These are phyloP conservation scores for Chalcosyrphus nemorum DNA, from an alignment of 2,888 invertebrate genomes.

Conservation along the genomic window DNA sequence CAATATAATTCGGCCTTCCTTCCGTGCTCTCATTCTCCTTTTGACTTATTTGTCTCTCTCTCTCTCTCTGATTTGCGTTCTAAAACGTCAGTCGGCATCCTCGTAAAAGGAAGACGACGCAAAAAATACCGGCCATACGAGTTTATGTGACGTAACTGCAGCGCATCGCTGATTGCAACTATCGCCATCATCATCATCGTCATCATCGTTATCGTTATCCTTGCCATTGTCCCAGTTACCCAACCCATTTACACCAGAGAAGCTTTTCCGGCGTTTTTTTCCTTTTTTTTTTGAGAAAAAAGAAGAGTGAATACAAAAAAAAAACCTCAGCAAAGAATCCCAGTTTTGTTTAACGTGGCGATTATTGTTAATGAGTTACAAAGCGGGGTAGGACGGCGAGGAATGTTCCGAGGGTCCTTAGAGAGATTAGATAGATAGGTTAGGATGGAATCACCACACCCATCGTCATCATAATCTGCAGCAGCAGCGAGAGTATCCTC, in stretches of 20 bases:
- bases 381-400: conserved; percentile 32
- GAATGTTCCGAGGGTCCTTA: conserved; percentile 44
- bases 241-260: conserved; percentile 61
- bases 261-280: conserved; percentile 52
- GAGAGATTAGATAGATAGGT: conserved; percentile 72
- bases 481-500: conserved; percentile 42
- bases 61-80: no score
- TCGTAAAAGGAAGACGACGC: background rate
- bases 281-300: conserved; percentile 26
- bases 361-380: conserved; percentile 73
- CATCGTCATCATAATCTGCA: conserved; percentile 25
- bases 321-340: conserved; percentile 38
- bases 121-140: conserved; percentile 45
- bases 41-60: conserved; percentile 55
- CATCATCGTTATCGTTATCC: conserved; percentile 75
- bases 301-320: background rate
- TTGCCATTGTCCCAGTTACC: conserved; percentile 77
- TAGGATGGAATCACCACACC: conserved; percentile 68
- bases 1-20: conserved; percentile 61
- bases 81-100: conserved; percentile 26
- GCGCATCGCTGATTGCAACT: conserved; percentile 48
- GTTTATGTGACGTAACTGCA: conserved; percentile 60
- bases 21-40: conserved; percentile 72
- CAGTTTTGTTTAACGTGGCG: conserved; percentile 69
- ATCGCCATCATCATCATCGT: conserved; percentile 47